Conservation (phyloP, 2,888 invertebrate species). For the Psylliodes chrysocephalus region DNA sequence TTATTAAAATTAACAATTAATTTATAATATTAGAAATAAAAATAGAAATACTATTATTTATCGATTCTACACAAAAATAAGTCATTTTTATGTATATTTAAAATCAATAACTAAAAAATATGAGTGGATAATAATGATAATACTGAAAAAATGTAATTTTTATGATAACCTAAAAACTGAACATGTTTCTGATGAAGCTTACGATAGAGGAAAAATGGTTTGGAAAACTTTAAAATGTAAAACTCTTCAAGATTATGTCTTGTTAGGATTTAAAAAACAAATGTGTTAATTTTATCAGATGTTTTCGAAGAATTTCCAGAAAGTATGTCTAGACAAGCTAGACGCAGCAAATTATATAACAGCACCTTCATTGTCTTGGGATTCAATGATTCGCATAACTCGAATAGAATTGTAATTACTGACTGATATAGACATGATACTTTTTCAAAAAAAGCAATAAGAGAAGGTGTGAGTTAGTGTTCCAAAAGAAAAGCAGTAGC, state of each 20-base stretch:
- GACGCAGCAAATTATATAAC: constrained; percentile 42
- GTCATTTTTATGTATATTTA: no score
- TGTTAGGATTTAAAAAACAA: constrained; percentile 34
- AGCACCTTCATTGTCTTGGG: constrained; percentile 21
- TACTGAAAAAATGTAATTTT: constrained; percentile 30
- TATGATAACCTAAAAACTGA: constrained; percentile 35
- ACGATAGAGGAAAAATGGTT: constrained; percentile 36
- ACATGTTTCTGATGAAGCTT: constrained; percentile 33
- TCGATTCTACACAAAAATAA: no score
- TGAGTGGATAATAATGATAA: no score
- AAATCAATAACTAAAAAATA: no score
- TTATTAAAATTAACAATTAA: no score
- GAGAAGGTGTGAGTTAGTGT: constrained; percentile 52
- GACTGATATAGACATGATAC: not conserved
- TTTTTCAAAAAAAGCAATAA: constrained; percentile 49
- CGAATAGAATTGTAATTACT: no score
- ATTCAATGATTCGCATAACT: no score
- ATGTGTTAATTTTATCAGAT: constrained; percentile 38
- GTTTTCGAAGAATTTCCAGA: constrained; percentile 54
- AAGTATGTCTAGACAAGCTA: constrained; percentile 41
- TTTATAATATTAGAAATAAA: no score
- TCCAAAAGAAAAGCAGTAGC: constrained; percentile 42
- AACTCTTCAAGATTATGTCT: constrained; percentile 47
- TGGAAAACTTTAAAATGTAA: constrained; percentile 34
- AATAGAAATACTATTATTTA: no score